Evolutionary conservation across 2,888 invertebrate genomes (phyloP).

Genomic region (Cataglyphis cursor): DNA sequence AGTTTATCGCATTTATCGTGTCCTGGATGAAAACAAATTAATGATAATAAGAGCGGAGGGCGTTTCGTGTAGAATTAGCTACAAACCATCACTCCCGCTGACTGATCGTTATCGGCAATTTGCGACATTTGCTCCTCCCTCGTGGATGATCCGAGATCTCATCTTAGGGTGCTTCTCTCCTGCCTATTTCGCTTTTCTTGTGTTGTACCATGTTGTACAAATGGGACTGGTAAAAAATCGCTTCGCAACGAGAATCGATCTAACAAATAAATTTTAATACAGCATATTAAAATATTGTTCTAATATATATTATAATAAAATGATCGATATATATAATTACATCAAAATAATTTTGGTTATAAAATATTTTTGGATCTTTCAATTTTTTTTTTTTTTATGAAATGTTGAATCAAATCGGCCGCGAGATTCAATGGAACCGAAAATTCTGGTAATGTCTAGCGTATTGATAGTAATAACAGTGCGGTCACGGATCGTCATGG

Average conservation of each 20-base stretch:
- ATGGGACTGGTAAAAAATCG: constrained; percentile 62
- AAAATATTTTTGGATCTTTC: neutral
- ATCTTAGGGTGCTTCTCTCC: constrained; percentile 40
- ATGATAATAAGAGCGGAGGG: constrained; percentile 77
- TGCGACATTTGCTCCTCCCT: constrained; percentile 67
- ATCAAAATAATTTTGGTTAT: neutral
- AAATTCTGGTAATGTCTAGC: constrained; percentile 41
- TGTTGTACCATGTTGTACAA: constrained; percentile 58
- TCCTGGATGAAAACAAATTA: constrained; percentile 73
- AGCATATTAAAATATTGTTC: neutral
- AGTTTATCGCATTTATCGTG: constrained; percentile 76
- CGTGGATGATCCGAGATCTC: constrained; percentile 53
- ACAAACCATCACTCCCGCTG: constrained; percentile 65
- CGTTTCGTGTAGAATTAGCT: constrained; percentile 62
- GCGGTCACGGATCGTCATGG: constrained; percentile 58
- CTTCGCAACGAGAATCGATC: constrained; percentile 34
- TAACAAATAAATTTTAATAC: constrained; percentile 27
- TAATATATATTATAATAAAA: neutral
- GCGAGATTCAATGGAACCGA: neutral
- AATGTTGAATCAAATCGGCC: neutral
- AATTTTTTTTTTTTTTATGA: neutral
- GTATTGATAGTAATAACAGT: constrained; percentile 59
- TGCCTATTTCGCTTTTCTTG: neutral
- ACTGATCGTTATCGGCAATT: constrained; percentile 79
- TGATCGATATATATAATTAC: neutral